These are phyloP conservation scores for Tenodera sinensis DNA, from an alignment of 2,888 invertebrate genomes.

Conservation along the genomic window DNA sequence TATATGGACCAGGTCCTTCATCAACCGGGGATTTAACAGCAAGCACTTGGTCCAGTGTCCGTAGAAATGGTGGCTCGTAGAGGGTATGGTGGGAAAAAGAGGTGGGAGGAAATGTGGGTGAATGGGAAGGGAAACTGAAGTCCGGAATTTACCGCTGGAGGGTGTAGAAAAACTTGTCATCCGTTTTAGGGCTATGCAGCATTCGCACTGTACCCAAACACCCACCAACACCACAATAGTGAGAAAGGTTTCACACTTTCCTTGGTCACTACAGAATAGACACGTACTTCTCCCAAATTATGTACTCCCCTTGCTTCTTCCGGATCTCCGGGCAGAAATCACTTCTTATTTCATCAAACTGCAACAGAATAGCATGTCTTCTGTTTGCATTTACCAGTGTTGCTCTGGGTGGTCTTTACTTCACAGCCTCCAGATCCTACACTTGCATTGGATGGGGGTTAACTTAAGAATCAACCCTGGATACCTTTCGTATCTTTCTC, in stretches of 20 bases:
- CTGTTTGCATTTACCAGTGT: no score
- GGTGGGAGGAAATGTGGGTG: not conserved
- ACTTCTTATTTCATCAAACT: no score
- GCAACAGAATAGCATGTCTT: no score
- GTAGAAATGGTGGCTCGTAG: not conserved
- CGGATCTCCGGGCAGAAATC: not conserved
- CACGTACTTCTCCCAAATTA: not conserved
- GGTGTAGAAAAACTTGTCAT: constrained; percentile 22
- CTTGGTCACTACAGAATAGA: not conserved
- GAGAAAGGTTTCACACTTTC: constrained; percentile 1
- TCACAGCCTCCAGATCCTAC: no score
- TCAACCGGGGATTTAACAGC: constrained; percentile 28
- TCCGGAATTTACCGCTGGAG: constrained; percentile 24
- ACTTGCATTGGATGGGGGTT: no score
- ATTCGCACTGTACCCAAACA: not conserved
- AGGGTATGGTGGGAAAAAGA: not conserved
- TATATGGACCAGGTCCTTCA: constrained; percentile 27
- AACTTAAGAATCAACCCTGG: no score
- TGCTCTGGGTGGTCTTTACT: no score
- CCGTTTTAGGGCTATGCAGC: constrained; percentile 14
- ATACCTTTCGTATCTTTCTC: no score
- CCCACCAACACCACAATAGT: constrained; percentile 10
- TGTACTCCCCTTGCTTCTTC: not conserved
- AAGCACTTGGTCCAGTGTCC: not conserved
- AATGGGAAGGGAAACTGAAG: not conserved